Evolutionary conservation across 2,113 vertebrate species (phyloP).

Genomic region (Echinops telfairi): DNA sequence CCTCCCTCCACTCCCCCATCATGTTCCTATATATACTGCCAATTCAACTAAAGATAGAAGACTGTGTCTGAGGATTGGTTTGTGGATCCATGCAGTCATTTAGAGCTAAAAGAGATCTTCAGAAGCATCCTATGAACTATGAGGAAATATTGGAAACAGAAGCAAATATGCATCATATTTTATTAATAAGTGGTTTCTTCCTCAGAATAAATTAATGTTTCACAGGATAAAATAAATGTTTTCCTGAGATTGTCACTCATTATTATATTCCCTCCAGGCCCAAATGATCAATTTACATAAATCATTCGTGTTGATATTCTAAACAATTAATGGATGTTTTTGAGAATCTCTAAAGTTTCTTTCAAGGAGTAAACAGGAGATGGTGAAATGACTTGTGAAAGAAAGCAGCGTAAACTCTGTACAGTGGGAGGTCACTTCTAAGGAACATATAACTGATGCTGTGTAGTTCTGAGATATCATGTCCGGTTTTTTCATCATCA

Average conservation of each 20-base stretch:
- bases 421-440: not conserved
- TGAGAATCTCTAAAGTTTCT: not conserved
- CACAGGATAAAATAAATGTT: conserved; percentile 19
- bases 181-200: not conserved
- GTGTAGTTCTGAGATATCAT: not conserved
- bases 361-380: not conserved
- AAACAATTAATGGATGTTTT: not conserved
- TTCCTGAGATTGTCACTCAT: not conserved
- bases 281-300: not conserved
- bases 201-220: conserved; percentile 41
- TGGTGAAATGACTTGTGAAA: not conserved
- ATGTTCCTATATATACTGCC: not conserved
- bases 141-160: not conserved
- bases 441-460: not conserved
- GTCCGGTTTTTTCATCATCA: not conserved
- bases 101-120: not conserved
- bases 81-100: not conserved
- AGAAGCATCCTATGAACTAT: not conserved
- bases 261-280: not conserved
- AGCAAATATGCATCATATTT: not conserved
- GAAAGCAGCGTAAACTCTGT: not conserved
- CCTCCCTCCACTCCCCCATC: too few species aligned
- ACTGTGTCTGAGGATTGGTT: not conserved
- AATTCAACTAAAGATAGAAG: not conserved
- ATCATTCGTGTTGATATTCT: not conserved